These are phyloP conservation scores for Papilio protenor DNA, from an alignment of 2,888 invertebrate species.

Conservation along the genomic window DNA sequence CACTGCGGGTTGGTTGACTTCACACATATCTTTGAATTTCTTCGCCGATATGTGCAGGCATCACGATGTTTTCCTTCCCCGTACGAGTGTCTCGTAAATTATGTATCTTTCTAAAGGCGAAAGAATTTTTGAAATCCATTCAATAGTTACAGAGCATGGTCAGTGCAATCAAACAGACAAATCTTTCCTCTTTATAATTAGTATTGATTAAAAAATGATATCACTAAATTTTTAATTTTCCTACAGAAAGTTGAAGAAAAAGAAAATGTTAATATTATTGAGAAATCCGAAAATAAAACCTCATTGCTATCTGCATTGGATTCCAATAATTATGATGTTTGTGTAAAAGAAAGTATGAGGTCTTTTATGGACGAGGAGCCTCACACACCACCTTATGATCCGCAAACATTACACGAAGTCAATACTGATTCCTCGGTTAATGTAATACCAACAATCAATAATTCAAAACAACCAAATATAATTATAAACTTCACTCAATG, in stretches of 20 bases:
- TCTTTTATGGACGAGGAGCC: not conserved
- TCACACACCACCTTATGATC: not conserved
- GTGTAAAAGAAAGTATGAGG: not conserved
- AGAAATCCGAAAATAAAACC: not conserved
- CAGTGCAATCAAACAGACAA: too few species aligned
- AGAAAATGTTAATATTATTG: too few species aligned
- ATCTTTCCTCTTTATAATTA: too few species aligned
- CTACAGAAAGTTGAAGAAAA: not conserved
- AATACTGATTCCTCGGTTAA: not conserved
- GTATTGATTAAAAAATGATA: not conserved
- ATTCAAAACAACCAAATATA: conserved; percentile 53
- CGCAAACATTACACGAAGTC: not conserved
- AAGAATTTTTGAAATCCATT: too few species aligned
- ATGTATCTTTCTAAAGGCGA: too few species aligned
- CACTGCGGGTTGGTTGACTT: too few species aligned
- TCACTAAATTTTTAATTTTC: not conserved
- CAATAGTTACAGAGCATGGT: too few species aligned
- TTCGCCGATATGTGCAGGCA: too few species aligned
- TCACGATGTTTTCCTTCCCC: too few species aligned
- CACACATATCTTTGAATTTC: too few species aligned
- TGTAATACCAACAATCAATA: not conserved
- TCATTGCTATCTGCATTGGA: conserved; percentile 44
- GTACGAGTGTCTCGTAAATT: too few species aligned
- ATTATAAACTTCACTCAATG: conserved; percentile 59
- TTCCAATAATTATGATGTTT: conserved; percentile 46